A percentile compares a stretch with the other conserved stretches of the same genome.
phyloP scores from a whole-genome alignment of 2,888 invertebrate species.

The Dusona sp. region DNA sequence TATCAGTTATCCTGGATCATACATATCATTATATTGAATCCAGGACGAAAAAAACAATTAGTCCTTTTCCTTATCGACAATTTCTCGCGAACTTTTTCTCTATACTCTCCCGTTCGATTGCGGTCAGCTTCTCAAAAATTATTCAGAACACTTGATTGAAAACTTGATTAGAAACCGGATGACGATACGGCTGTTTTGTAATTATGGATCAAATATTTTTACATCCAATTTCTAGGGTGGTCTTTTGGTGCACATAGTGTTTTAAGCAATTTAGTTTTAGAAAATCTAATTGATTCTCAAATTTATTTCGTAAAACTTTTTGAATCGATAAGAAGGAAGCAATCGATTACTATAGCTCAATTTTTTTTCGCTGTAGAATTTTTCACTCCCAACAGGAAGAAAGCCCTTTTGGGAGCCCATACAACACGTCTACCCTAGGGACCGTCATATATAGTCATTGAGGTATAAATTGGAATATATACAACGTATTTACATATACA shows the following conservation, averaged over 20 bases:
- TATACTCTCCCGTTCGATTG: neutral
- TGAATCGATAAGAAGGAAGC: neutral
- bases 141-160: conserved; percentile 20
- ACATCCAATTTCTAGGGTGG: neutral
- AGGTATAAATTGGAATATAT: neutral
- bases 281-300: too few species aligned
- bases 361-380: neutral
- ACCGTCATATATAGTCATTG: neutral
- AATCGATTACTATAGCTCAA: neutral
- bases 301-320: neutral
- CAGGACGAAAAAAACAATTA: conserved; percentile 31
- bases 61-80: neutral
- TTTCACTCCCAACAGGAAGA: neutral
- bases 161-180: neutral
- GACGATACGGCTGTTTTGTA: neutral
- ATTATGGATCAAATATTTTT: neutral
- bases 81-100: neutral
- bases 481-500: neutral
- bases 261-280: too few species aligned
- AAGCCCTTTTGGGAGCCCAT: neutral
- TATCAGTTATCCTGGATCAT: conserved; percentile 45
- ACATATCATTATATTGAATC: conserved; percentile 36
- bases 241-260: too few species aligned
- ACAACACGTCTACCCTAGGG: neutral
- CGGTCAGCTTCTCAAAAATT: conserved; percentile 23